Percentiles rank a stretch among this genome's conserved stretches.
phyloP scores from a whole-genome alignment of 1,140 invertebrate genomes.

The Heliothis subflexa region DNA sequence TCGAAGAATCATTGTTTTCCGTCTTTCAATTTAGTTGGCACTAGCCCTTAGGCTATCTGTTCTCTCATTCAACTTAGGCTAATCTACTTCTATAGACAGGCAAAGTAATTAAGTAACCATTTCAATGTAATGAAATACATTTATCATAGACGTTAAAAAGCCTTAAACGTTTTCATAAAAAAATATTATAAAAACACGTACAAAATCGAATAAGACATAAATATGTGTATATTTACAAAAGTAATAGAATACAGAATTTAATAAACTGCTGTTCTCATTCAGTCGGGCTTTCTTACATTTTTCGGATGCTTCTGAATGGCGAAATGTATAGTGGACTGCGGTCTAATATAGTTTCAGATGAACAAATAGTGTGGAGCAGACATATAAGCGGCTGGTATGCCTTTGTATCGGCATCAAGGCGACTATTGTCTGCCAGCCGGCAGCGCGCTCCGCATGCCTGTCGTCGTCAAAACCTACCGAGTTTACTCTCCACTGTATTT shows the following conservation, averaged over 20 bases:
- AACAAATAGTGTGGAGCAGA: slow-evolving; percentile 48
- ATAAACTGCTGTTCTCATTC: slow-evolving; percentile 24
- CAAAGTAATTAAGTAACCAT: too few relatives aligned
- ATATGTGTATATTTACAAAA: neutral
- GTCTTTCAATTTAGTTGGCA: neutral
- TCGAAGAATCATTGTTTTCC: too few relatives aligned
- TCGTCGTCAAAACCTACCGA: slow-evolving; percentile 28
- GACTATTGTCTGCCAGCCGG: slow-evolving; percentile 46
- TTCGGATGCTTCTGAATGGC: slow-evolving; percentile 13
- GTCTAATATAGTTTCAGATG: slow-evolving; percentile 47
- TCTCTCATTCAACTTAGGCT: neutral
- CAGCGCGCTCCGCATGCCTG: slow-evolving; percentile 42
- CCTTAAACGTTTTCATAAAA: neutral
- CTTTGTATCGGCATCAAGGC: slow-evolving; percentile 50
- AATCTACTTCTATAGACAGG: too few relatives aligned
- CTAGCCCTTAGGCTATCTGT: neutral
- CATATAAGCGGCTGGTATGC: slow-evolving; percentile 50
- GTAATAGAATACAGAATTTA: slow-evolving; percentile 34
- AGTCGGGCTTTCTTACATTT: slow-evolving; percentile 16
- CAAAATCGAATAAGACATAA: neutral
- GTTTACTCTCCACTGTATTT: slow-evolving; percentile 11
- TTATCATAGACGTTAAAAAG: too few relatives aligned
- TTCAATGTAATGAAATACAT: too few relatives aligned
- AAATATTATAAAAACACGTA: neutral
- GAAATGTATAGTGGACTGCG: slow-evolving; percentile 24